These are phyloP conservation scores for Lycaon pictus DNA, from an alignment of 2,113 vertebrate species.

Conservation along the genomic window DNA sequence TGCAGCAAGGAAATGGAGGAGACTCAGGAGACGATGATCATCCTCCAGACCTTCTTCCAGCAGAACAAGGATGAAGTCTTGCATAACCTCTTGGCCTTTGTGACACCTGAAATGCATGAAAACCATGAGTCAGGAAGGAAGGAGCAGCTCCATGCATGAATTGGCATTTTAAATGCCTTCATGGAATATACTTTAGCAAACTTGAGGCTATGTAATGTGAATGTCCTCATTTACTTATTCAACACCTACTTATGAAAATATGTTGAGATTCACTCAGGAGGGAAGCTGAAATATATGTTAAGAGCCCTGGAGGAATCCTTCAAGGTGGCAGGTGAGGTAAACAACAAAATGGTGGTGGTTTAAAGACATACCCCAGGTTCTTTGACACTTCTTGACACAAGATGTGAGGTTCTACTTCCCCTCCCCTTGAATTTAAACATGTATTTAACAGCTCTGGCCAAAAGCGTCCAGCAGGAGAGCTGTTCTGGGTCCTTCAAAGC, in stretches of 20 bases:
- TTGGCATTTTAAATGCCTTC: background rate
- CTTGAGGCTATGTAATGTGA: background rate
- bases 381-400: background rate
- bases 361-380: background rate
- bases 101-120: background rate
- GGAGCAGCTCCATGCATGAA: background rate
- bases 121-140: background rate
- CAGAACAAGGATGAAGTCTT: background rate
- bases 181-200: background rate
- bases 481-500: background rate
- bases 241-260: background rate
- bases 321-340: background rate
- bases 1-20: background rate
- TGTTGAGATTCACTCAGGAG: background rate
- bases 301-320: background rate
- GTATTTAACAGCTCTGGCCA: background rate
- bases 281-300: background rate
- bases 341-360: background rate
- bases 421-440: background rate
- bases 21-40: background rate
- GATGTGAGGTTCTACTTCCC: rapidly evolving
- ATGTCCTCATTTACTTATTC: background rate
- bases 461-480: background rate
- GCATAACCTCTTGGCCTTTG: background rate
- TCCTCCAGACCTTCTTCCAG: background rate